Percentiles rank a stretch among this genome's conserved stretches.
Evolutionary conservation across 2,888 invertebrate species (phyloP).

Genomic region (Halocaridina rubra): DNA sequence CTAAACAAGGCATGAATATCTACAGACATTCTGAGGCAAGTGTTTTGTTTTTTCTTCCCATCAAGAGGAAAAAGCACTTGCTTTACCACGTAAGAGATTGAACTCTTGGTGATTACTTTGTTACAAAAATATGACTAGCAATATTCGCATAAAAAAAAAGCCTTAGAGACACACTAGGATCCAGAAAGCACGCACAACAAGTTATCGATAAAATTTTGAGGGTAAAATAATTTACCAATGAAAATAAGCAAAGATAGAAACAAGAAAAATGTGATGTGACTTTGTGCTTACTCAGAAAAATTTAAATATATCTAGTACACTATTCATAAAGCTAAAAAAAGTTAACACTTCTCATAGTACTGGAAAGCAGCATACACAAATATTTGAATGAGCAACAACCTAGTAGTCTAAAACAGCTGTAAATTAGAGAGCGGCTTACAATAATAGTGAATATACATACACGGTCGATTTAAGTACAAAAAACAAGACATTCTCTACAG

Average conservation of each 20-base stretch:
- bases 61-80: not conserved
- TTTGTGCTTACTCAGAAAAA: constrained; percentile 37
- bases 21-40: too few species aligned
- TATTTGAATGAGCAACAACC: constrained; percentile 21
- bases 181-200: constrained; percentile 16
- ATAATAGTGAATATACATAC: constrained; percentile 12
- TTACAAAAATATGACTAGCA: constrained; percentile 38
- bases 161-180: not conserved
- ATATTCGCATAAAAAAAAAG: constrained; percentile 34
- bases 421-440: constrained; percentile 25
- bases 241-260: constrained; percentile 20
- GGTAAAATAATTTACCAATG: constrained; percentile 18
- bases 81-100: too few species aligned
- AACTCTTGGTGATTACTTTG: too few species aligned
- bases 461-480: constrained; percentile 39
- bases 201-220: constrained; percentile 9
- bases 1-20: too few species aligned
- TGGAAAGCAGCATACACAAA: not conserved
- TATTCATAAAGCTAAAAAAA: not conserved
- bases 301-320: too few species aligned
- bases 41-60: too few species aligned
- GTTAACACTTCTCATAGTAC: not conserved
- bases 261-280: not conserved
- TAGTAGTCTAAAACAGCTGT: constrained; percentile 12
- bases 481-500: constrained; percentile 38